Conservation (phyloP, 2,888 invertebrate genomes). For the Cryptus viduatorius region DNA sequence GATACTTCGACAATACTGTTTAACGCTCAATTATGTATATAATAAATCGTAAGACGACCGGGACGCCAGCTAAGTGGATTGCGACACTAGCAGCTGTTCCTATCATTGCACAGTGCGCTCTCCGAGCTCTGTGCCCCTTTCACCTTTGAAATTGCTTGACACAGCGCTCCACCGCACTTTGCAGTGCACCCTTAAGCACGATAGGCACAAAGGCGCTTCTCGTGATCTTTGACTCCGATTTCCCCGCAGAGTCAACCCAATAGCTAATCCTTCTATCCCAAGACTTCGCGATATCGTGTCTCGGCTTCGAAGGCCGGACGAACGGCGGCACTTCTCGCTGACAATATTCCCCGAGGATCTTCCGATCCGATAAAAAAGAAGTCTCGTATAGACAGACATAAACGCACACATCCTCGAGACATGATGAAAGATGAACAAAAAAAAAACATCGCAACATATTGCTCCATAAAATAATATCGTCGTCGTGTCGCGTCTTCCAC, state of each 20-base stretch:
- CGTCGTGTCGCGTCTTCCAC: conserved; percentile 2
- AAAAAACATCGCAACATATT: conserved; percentile 13
- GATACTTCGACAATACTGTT: conserved; percentile 63
- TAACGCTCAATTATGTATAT: conserved; percentile 59
- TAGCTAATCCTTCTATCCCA: conserved; percentile 8
- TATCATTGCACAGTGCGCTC: not conserved
- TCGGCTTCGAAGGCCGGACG: not conserved
- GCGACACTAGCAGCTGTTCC: conserved; percentile 73
- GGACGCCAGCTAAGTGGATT: conserved; percentile 70
- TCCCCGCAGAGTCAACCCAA: conserved; percentile 15
- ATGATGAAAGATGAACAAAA: conserved; percentile 19
- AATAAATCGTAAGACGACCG: conserved; percentile 25
- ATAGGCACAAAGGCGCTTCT: not conserved
- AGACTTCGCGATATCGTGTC: conserved; percentile 27
- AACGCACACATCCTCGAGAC: conserved; percentile 1
- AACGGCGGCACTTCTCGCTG: not conserved
- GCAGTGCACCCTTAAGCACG: conserved; percentile 6
- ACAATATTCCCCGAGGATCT: conserved; percentile 29
- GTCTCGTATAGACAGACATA: not conserved
- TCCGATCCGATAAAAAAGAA: conserved; percentile 28
- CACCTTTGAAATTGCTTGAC: conserved; percentile 59
- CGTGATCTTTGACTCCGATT: conserved; percentile 34
- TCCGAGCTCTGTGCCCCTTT: conserved; percentile 33
- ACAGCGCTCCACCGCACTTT: conserved; percentile 9
- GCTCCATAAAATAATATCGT: conserved; percentile 25